Percentiles rank a stretch among this genome's conserved stretches.
phyloP scores from a whole-genome alignment of 2,113 vertebrate genomes.

The Carassius carassius region DNA sequence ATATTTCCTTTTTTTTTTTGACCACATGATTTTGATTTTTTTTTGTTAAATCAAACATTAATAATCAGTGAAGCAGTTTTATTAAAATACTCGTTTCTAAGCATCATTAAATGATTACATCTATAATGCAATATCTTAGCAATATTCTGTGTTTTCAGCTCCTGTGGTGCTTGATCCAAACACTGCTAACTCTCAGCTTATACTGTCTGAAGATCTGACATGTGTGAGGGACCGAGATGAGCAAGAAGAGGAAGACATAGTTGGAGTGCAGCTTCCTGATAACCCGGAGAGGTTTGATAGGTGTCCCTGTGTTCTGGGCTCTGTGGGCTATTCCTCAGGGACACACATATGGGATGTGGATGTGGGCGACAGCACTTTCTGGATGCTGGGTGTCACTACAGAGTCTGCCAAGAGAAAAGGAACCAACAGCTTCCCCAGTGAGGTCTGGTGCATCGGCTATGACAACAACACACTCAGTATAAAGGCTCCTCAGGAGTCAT shows the following conservation, averaged over 20 bases:
- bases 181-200: conserved; percentile 41
- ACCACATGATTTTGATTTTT: too few relatives aligned
- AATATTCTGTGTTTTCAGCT: not conserved
- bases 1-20: too few relatives aligned
- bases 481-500: not conserved
- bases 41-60: too few relatives aligned
- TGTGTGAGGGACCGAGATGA: conserved; percentile 39
- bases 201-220: conserved; percentile 42
- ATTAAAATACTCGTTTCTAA: too few relatives aligned
- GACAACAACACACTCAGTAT: not conserved
- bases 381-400: conserved; percentile 40
- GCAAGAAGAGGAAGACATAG: not conserved
- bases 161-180: conserved; percentile 35
- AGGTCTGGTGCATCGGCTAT: not conserved
- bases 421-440: not conserved
- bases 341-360: conserved; percentile 49
- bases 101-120: too few relatives aligned
- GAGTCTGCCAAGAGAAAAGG: conserved; percentile 28
- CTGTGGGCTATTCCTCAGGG: conserved; percentile 37
- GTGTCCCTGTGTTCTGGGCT: conserved; percentile 41
- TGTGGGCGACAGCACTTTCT: conserved; percentile 40
- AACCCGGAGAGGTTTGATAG: conserved; percentile 32
- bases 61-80: too few relatives aligned
- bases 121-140: not conserved
- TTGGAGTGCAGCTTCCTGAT: not conserved